Conservation (phyloP, 1,140 invertebrate genomes). For the Drosophila guanche region DNA sequence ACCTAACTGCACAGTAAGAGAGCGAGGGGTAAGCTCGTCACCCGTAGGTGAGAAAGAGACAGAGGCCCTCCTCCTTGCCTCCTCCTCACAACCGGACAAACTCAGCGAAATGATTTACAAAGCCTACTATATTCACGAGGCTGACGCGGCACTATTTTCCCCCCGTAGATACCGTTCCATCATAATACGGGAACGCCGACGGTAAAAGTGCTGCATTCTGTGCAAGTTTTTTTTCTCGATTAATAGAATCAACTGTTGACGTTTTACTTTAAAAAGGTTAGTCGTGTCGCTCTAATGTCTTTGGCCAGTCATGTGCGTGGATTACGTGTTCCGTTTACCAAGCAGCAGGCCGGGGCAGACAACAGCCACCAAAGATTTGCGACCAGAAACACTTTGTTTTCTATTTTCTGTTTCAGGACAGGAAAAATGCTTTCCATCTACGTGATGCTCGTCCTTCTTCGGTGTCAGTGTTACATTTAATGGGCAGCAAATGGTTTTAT, state of each 20-base stretch:
- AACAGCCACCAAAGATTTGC: slow-evolving; percentile 15
- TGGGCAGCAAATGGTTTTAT: slow-evolving; percentile 21
- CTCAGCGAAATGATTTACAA: too few species aligned
- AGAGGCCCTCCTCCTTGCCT: too few species aligned
- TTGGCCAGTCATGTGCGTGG: slow-evolving; percentile 51
- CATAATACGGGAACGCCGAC: too few species aligned
- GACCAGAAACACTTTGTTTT: slow-evolving; percentile 36
- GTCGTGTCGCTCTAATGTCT: slow-evolving; percentile 53
- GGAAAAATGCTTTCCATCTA: slow-evolving; percentile 1
- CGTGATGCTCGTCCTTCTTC: slow-evolving; percentile 36
- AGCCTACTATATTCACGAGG: too few species aligned
- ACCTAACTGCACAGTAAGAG: too few species aligned
- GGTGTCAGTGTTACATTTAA: slow-evolving; percentile 20
- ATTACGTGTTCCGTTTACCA: slow-evolving; percentile 42
- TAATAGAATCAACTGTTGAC: slow-evolving; percentile 24
- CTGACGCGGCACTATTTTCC: too few species aligned
- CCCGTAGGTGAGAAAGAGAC: too few species aligned
- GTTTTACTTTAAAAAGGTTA: slow-evolving; percentile 52
- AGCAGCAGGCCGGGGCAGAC: neutral
- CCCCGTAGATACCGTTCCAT: too few species aligned
- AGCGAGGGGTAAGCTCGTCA: too few species aligned
- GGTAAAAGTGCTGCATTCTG: too few species aligned
- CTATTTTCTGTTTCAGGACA: slow-evolving; percentile 32
- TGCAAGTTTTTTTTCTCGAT: too few species aligned
- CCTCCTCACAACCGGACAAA: too few species aligned